Evolutionary conservation across 1,140 invertebrate species (phyloP).

Genomic region (Ceratosolen fusciceps): DNA sequence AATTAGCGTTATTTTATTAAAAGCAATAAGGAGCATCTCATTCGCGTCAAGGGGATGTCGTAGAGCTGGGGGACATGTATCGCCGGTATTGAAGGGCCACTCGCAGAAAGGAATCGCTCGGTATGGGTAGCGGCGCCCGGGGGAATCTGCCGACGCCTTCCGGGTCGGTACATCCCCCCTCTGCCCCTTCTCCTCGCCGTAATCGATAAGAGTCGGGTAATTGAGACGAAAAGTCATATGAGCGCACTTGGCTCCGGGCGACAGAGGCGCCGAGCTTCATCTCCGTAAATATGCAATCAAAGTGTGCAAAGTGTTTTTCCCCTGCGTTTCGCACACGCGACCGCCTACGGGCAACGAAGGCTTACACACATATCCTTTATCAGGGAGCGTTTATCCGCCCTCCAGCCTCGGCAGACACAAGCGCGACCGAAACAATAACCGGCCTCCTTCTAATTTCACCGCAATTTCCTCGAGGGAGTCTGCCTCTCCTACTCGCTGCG

Average conservation of each 20-base stretch:
- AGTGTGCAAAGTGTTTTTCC: background rate
- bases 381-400: conserved; percentile 39
- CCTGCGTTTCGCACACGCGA: conserved; percentile 23
- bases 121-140: too few relatives aligned
- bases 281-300: conserved; percentile 35
- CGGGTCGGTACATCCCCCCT: too few relatives aligned
- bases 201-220: conserved; percentile 9
- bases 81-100: too few relatives aligned
- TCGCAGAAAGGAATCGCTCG: too few relatives aligned
- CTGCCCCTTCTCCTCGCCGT: too few relatives aligned
- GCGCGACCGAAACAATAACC: conserved; percentile 44
- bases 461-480: conserved; percentile 27
- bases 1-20: background rate
- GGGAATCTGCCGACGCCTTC: background rate
- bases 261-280: conserved; percentile 10
- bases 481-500: background rate
- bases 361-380: conserved; percentile 47
- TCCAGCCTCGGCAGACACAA: conserved; percentile 1
- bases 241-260: background rate
- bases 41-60: background rate
- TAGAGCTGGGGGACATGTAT: background rate
- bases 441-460: conserved; percentile 42
- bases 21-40: background rate
- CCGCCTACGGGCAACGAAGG: conserved; percentile 45
- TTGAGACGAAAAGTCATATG: conserved; percentile 16